Percentiles rank a stretch among this genome's conserved stretches.
Evolutionary conservation across 2,797 vertebrate genomes (phyloP).

Genomic region (Sternarchorhynchus goeldii): DNA sequence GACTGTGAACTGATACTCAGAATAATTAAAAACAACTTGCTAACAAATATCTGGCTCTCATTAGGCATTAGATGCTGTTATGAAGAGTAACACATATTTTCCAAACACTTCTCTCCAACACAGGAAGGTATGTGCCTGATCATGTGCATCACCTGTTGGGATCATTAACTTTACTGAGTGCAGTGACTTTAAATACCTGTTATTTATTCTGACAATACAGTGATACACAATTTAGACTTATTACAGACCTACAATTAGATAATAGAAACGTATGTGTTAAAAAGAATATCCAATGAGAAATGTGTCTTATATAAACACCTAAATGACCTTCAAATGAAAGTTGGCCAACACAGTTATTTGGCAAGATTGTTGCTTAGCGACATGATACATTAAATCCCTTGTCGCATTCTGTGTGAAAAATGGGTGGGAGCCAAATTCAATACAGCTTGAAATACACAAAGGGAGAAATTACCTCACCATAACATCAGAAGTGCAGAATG

Average conservation of each 20-base stretch:
- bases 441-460: not conserved
- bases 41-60: not conserved
- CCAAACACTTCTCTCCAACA: slow-evolving; percentile 26
- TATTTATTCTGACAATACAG: not conserved
- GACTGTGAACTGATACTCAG: not conserved
- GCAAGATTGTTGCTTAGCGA: slow-evolving; percentile 3
- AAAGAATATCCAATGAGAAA: not conserved
- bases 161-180: not conserved
- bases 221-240: not conserved
- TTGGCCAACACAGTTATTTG: not conserved
- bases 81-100: not conserved
- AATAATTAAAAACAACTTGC: not conserved
- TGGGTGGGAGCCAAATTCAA: slow-evolving; percentile 17
- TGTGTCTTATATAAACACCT: slow-evolving; percentile 17
- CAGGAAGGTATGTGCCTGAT: not conserved
- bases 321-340: slow-evolving; percentile 12
- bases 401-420: slow-evolving; percentile 6
- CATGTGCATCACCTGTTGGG: not conserved
- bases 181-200: not conserved
- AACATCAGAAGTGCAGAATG: not conserved
- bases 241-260: not conserved
- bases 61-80: not conserved
- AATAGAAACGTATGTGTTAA: not conserved
- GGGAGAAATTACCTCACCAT: not conserved
- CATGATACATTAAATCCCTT: slow-evolving; percentile 18